These are phyloP conservation scores for Carterocephalus palaemon DNA, from an alignment of 2,888 invertebrate genomes.

Conservation along the genomic window DNA sequence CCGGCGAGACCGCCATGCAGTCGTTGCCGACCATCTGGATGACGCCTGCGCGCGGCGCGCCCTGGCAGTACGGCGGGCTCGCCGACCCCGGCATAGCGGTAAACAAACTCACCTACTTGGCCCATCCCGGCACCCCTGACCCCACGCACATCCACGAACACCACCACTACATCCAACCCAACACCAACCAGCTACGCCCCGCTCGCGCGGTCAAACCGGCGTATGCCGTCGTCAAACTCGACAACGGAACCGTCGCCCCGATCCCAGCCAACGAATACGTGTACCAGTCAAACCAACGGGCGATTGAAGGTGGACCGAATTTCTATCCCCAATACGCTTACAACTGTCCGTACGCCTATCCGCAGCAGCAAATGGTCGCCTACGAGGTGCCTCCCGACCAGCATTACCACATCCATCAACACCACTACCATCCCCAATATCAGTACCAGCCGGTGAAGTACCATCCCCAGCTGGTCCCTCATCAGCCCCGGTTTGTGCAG, in stretches of 20 bases:
- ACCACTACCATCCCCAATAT: conserved; percentile 12
- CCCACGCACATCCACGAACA: conserved; percentile 10
- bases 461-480: background rate
- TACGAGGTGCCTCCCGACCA: conserved; percentile 1
- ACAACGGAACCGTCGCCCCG: too few relatives aligned
- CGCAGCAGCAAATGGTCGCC: background rate
- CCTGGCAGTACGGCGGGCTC: conserved; percentile 20
- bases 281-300: too few relatives aligned
- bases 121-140: background rate
- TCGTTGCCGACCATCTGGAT: conserved; percentile 31
- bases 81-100: conserved; percentile 26
- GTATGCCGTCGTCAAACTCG: too few relatives aligned
- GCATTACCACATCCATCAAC: conserved; percentile 13
- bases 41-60: conserved; percentile 28
- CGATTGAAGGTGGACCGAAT: background rate
- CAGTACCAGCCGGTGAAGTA: conserved; percentile 8
- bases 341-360: background rate
- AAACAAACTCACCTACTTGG: conserved; percentile 12
- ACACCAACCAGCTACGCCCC: conserved; percentile 22
- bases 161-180: conserved; percentile 7
- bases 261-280: too few relatives aligned
- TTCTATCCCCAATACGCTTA: conserved; percentile 3
- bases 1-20: conserved; percentile 10
- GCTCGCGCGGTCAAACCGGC: conserved; percentile 5
- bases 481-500: background rate